Evolutionary conservation across 1,140 invertebrate genomes (phyloP).

Genomic region (Drosophila lowei): DNA sequence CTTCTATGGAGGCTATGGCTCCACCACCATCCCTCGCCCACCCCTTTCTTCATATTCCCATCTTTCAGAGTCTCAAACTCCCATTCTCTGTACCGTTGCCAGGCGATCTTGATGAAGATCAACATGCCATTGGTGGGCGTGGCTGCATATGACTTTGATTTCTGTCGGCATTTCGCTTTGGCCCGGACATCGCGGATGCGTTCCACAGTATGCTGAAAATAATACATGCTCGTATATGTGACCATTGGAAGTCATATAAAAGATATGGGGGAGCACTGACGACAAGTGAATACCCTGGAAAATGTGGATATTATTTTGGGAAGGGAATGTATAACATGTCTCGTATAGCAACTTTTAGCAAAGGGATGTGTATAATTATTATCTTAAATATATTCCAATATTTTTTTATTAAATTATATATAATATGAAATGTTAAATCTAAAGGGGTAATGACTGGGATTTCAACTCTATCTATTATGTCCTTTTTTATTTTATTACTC

Average conservation of each 20-base stretch:
- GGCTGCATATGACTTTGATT: conserved; percentile 78
- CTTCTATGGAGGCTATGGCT: conserved; percentile 73
- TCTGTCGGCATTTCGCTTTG: conserved; percentile 77
- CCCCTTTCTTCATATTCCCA: background rate
- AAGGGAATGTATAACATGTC: too few species aligned
- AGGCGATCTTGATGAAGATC: conserved; percentile 80
- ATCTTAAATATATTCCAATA: too few species aligned
- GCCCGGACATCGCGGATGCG: conserved; percentile 35
- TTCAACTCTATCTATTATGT: too few species aligned
- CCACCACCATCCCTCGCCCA: conserved; percentile 4
- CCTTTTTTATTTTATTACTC: too few species aligned
- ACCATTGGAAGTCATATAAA: conserved; percentile 46
- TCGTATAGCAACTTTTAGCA: too few species aligned
- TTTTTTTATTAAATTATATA: too few species aligned
- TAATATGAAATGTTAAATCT: too few species aligned
- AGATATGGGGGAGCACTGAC: background rate
- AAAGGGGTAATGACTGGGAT: too few species aligned
- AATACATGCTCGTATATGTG: conserved; percentile 44
- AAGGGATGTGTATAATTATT: too few species aligned
- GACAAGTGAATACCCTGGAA: conserved; percentile 1
- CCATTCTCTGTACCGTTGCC: conserved; percentile 21
- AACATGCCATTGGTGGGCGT: conserved; percentile 74
- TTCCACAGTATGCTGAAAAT: conserved; percentile 55
- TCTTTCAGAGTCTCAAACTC: background rate
- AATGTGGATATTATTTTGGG: background rate